Percentiles rank a stretch among this genome's conserved stretches.
Evolutionary conservation across 2,113 vertebrate species (phyloP).

Genomic region (Pollimyrus isidori): DNA sequence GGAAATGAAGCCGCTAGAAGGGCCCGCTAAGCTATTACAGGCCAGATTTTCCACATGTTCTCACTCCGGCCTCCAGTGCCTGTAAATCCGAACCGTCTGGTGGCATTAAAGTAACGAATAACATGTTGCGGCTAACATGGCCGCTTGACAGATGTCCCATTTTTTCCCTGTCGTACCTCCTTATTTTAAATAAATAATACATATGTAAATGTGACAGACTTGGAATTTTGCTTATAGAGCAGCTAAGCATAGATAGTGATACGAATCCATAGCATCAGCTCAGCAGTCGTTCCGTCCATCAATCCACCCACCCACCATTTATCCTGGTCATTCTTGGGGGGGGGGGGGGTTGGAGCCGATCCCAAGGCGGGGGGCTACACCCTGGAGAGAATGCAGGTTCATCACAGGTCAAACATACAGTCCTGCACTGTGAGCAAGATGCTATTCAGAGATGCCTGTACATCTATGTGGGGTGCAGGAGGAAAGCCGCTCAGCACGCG

Average conservation of each 20-base stretch:
- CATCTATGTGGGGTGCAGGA: background rate
- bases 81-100: background rate
- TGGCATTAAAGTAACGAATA: background rate
- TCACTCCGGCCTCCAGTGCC: background rate
- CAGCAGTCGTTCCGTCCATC: background rate
- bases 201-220: constrained; percentile 3
- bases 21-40: background rate
- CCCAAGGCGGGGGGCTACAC: background rate
- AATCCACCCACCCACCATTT: background rate
- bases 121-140: background rate
- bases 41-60: constrained; percentile 3
- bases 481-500: background rate
- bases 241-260: constrained; percentile 7
- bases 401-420: background rate
- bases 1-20: constrained; percentile 7
- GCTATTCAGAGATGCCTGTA: background rate
- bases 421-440: background rate
- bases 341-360: background rate
- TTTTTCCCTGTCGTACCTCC: background rate
- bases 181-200: background rate
- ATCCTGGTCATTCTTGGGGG: background rate
- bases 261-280: background rate
- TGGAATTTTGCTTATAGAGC: background rate
- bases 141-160: background rate
- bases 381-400: background rate